Base-by-base conservation (phyloP, 1,140 invertebrate genomes). In the Zaprionus lachaisei region DNA sequence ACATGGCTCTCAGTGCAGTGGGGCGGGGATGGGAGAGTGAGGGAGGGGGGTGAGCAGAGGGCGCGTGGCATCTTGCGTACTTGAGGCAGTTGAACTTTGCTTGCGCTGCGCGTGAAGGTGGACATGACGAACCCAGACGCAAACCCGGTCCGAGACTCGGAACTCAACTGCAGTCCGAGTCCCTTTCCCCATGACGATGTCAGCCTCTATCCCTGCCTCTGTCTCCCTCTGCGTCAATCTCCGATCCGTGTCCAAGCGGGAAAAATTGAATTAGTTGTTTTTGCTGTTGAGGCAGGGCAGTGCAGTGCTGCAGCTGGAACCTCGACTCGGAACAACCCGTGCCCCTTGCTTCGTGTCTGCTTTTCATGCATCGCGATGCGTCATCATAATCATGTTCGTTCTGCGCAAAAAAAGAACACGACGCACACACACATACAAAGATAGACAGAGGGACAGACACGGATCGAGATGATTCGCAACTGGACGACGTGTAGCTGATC, bases 371-470 rank as follows among this genome's bases (percentile, higher is more conserved):
- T 58, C 68, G 67, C 69, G 63, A 89, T 89, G 85, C 85, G 85
- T 89, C 85, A 89, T 89, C 84, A 90, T 89, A 80, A 89, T 89
- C 85, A 79, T 69, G 85, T 85, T 90, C 44, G 81, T 74, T 78
- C 70, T 87, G 83, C 79, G 77, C 69, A 76, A 77, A 75, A 75
- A 67, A 78, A 26, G 20, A 71, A 57, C 20, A 51, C 38, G 22
- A 85, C 72, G 79, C 54, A 72, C 47, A 63, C 49, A 7, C 7
- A 34, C 70, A 67, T 47, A 66, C 44, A 11, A 0, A 7, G 6
- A 17, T 11, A 47, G n/a, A 38, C 7, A 15, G n/a, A 7, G 6
- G 70, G 37, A 67, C 61, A 20, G 57, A 66, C 24, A 61, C 38
- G 47, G 47, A 51, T 69, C 69, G 34, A 66, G 71, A 34, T 64